Conservation (phyloP, 1,140 invertebrate species). For the Nasonia longicornis region DNA sequence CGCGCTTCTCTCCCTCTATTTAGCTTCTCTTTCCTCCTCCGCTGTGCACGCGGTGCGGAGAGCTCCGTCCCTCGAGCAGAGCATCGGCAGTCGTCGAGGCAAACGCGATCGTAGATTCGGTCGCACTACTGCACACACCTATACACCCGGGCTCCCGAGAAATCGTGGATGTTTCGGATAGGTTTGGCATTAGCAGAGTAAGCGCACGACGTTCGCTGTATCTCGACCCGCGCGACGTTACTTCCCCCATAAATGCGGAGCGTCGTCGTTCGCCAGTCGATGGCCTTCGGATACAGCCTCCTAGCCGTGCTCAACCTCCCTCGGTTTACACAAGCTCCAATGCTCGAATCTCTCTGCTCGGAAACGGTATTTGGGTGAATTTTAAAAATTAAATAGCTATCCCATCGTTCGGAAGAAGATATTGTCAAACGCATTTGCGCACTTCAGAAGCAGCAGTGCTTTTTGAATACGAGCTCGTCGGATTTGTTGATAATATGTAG, state of each 20-base stretch:
- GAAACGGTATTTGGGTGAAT: neutral
- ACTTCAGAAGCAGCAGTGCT: neutral
- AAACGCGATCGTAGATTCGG: constrained; percentile 30
- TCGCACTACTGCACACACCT: neutral
- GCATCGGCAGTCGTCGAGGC: constrained; percentile 28
- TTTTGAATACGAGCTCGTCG: neutral
- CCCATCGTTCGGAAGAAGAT: too few species aligned
- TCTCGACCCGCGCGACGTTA: constrained; percentile 58
- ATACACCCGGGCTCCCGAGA: neutral
- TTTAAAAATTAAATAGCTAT: neutral
- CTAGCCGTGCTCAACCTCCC: neutral
- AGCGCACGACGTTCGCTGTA: constrained; percentile 46
- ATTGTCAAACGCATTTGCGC: neutral
- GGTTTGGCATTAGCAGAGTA: constrained; percentile 49
- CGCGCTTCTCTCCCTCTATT: neutral
- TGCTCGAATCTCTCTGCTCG: neutral
- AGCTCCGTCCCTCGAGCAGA: neutral
- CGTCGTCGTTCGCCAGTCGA: constrained; percentile 64
- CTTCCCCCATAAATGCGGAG: constrained; percentile 64
- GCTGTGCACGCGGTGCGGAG: too few species aligned
- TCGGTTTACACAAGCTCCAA: neutral
- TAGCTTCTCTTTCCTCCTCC: neutral
- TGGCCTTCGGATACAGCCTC: constrained; percentile 66
- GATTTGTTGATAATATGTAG: constrained; percentile 22
- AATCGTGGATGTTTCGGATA: constrained; percentile 48